A percentile compares a stretch with the other conserved stretches of the same genome.
These are phyloP conservation scores for Eupithecia dodoneata DNA, from an alignment of 2,888 invertebrate genomes.

Conservation along the genomic window DNA sequence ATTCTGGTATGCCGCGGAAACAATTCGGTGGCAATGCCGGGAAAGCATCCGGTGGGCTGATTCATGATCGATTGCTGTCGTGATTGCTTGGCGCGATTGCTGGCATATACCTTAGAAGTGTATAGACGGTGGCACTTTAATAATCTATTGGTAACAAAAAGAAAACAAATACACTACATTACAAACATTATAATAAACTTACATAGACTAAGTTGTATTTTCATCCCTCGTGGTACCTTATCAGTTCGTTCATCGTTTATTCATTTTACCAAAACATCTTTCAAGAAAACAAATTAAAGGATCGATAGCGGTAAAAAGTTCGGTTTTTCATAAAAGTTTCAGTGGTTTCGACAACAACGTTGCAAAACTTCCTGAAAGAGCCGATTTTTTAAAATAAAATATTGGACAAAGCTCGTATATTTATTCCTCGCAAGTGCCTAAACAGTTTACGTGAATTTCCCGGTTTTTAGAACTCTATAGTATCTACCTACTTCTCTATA, in stretches of 20 bases:
- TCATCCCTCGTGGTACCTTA: too few relatives aligned
- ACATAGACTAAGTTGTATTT: too few relatives aligned
- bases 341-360: not conserved
- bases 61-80: not conserved
- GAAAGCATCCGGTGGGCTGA: not conserved
- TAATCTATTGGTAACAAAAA: too few relatives aligned
- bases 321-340: constrained; percentile 13
- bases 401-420: not conserved
- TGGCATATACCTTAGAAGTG: not conserved
- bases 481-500: too few relatives aligned
- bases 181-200: too few relatives aligned
- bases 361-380: constrained; percentile 14
- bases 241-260: constrained; percentile 2
- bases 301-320: constrained; percentile 12
- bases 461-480: too few relatives aligned
- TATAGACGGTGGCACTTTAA: too few relatives aligned
- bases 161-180: too few relatives aligned
- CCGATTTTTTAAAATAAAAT: not conserved
- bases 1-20: constrained; percentile 12
- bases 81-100: not conserved
- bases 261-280: constrained; percentile 11
- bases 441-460: not conserved
- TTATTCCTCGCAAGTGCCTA: not conserved
- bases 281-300: constrained; percentile 7
- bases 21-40: constrained; percentile 7